A percentile compares a stretch with the other conserved stretches of the same genome.
These are phyloP conservation scores for Probosciger aterrimus DNA, from an alignment of 2,113 vertebrate genomes.

Conservation along the genomic window DNA sequence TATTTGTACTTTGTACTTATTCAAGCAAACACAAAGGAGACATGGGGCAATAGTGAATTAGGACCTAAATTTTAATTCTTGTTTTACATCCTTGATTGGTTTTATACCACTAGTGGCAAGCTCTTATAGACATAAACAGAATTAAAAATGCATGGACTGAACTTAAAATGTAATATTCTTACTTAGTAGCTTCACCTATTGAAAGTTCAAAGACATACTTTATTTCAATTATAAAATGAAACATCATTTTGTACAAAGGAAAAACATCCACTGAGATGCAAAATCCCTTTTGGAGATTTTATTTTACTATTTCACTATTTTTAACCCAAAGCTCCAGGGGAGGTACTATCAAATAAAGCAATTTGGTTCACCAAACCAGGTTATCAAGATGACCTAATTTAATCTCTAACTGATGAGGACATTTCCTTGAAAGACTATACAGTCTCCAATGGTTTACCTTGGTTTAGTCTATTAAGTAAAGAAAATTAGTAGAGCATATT, in stretches of 20 bases:
- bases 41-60: background rate
- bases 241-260: slow-evolving; percentile 20
- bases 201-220: slow-evolving; percentile 35
- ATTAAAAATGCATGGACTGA: slow-evolving; percentile 50
- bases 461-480: background rate
- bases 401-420: slow-evolving; percentile 21
- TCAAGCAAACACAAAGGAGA: slow-evolving; percentile 21
- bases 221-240: slow-evolving; percentile 49
- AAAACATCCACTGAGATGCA: background rate
- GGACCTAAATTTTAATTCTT: slow-evolving; percentile 6
- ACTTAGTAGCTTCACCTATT: slow-evolving; percentile 21
- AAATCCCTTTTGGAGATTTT: slow-evolving; percentile 10
- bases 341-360: background rate
- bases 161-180: slow-evolving; percentile 38
- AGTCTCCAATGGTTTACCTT: background rate
- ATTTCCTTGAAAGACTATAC: background rate
- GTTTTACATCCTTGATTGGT: slow-evolving; percentile 22
- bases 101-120: slow-evolving; percentile 42
- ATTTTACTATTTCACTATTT: slow-evolving; percentile 10
- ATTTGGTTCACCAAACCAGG: slow-evolving; percentile 27
- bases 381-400: slow-evolving; percentile 41
- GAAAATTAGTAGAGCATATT: background rate
- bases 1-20: background rate
- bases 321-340: background rate
- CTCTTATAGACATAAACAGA: slow-evolving; percentile 40